phyloP scores from a whole-genome alignment of 2,797 vertebrate genomes.

The Scleropages formosus region DNA sequence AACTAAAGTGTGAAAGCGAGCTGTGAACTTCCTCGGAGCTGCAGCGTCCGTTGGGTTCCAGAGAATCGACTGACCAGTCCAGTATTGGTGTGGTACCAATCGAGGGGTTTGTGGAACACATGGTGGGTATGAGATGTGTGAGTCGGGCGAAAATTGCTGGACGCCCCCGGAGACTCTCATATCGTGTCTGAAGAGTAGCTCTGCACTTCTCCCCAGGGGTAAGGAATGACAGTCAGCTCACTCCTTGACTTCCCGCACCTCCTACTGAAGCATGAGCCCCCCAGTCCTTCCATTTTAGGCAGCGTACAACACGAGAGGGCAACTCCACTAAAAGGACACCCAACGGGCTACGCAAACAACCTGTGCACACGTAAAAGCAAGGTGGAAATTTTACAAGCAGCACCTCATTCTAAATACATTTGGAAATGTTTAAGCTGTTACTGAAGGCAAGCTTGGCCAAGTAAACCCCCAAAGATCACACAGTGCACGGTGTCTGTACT shows the following conservation, averaged over 20 bases:
- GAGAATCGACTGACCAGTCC: too few relatives aligned
- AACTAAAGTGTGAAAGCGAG: neutral
- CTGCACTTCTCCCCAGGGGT: neutral
- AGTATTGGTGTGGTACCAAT: too few relatives aligned
- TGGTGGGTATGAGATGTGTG: neutral
- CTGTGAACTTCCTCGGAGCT: too few relatives aligned
- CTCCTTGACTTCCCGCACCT: slow-evolving; percentile 20
- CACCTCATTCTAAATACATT: neutral
- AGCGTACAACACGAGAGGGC: neutral
- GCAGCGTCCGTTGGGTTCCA: slow-evolving; percentile 30
- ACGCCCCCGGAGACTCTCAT: neutral
- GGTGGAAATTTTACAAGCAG: neutral
- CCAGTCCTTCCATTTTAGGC: neutral
- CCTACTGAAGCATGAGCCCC: slow-evolving; percentile 6
- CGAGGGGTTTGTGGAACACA: too few relatives aligned
- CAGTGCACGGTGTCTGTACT: too few relatives aligned
- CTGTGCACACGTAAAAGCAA: neutral
- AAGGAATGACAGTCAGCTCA: neutral
- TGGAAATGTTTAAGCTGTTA: neutral
- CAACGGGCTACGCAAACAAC: neutral
- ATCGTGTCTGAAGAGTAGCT: neutral
- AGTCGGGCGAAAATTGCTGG: neutral
- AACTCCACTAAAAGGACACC: neutral
- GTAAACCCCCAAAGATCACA: neutral
- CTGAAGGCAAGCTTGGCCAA: neutral